Conservation (phyloP, 2,113 vertebrate species). For the Sinocyclocheilus rhinocerous region DNA sequence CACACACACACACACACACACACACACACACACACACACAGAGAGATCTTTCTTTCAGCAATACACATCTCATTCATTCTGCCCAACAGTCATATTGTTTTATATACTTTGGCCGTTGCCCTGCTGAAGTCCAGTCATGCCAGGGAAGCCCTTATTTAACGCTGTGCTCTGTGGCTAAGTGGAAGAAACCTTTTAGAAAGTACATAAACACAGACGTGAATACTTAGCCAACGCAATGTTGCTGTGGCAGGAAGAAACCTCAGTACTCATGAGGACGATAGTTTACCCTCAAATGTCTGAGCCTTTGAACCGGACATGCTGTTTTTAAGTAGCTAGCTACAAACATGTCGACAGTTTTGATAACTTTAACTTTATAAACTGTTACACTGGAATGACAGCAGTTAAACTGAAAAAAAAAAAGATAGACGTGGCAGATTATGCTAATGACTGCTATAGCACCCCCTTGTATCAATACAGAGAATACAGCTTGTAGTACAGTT, state of each 20-base stretch:
- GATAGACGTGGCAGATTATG: background rate
- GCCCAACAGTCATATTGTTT: constrained; percentile 38
- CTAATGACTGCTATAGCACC: background rate
- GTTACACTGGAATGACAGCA: background rate
- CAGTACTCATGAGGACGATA: background rate
- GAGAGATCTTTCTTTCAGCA: constrained; percentile 24
- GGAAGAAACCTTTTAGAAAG: constrained; percentile 3
- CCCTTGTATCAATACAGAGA: background rate
- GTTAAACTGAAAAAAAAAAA: background rate
- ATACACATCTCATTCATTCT: constrained; percentile 15
- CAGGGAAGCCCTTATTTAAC: background rate
- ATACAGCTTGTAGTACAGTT: background rate
- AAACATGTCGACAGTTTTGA: background rate
- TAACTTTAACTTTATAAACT: background rate
- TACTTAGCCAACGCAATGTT: background rate
- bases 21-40: constrained; percentile 16
- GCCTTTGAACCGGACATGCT: background rate
- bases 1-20: constrained; percentile 26
- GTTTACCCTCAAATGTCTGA: background rate
- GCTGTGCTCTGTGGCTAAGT: constrained; percentile 15
- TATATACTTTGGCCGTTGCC: constrained; percentile 18
- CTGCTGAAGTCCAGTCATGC: constrained; percentile 18
- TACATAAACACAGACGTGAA: background rate
- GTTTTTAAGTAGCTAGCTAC: background rate
- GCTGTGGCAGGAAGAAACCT: background rate